Conservation (phyloP, 2,888 invertebrate species). For the Cephalotes varians region DNA sequence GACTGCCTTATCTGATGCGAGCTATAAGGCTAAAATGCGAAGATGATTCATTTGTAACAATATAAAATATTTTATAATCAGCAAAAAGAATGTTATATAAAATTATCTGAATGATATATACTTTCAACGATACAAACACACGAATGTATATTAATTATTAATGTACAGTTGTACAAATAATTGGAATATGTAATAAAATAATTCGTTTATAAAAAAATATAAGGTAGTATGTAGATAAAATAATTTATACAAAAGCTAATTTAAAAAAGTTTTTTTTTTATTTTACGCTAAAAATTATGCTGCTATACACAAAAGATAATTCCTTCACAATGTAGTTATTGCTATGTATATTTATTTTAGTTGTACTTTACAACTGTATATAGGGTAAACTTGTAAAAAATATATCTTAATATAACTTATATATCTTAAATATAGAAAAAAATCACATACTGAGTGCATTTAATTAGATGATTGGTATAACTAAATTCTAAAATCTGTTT, state of each 20-base stretch:
- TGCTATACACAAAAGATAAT: not conserved
- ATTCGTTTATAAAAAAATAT: not conserved
- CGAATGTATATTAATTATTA: not conserved
- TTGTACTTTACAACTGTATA: not conserved
- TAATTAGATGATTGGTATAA: not conserved
- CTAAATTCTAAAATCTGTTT: not conserved
- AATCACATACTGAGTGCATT: not conserved
- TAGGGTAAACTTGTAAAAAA: not conserved
- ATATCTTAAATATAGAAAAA: not conserved
- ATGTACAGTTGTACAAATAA: not conserved
- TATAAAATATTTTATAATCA: slow-evolving; percentile 51
- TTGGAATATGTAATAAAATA: slow-evolving; percentile 11
- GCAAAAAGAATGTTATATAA: slow-evolving; percentile 59
- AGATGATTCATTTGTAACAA: slow-evolving; percentile 72
- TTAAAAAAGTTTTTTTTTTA: no score
- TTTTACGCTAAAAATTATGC: not conserved
- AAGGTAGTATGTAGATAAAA: not conserved
- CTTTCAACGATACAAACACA: not conserved
- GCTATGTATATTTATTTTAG: slow-evolving; percentile 1
- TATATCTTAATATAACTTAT: no score
- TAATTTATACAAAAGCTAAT: not conserved
- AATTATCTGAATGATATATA: slow-evolving; percentile 1
- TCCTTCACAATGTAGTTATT: not conserved
- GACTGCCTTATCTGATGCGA: slow-evolving; percentile 89
- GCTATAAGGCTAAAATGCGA: slow-evolving; percentile 87